A percentile compares a stretch with the other conserved stretches of the same genome.
Evolutionary conservation across 1,140 invertebrate species (phyloP).

Genomic region (Andricus grossulariae): DNA sequence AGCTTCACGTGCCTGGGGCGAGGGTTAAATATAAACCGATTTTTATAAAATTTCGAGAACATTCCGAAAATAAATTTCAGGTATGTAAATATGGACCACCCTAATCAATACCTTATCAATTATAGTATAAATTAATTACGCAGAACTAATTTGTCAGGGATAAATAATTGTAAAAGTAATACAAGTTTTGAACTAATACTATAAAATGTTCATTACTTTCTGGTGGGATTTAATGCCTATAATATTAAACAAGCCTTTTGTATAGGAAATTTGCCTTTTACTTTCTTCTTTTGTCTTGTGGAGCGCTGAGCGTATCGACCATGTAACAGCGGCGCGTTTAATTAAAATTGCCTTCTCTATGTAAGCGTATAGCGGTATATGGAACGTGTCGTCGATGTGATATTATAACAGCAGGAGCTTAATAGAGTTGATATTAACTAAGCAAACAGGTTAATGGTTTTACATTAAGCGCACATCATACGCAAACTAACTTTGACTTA

Average conservation of each 20-base stretch:
- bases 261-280: not conserved
- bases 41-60: no score
- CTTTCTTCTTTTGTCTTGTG: constrained; percentile 16
- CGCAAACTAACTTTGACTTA: not conserved
- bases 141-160: no score
- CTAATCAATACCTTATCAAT: no score
- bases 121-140: no score
- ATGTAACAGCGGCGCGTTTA: not conserved
- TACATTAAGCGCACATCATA: constrained; percentile 7
- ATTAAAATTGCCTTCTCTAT: not conserved
- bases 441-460: constrained; percentile 23
- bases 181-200: no score
- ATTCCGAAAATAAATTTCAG: no score
- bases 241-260: not conserved
- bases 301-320: constrained; percentile 5
- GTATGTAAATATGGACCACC: no score
- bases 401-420: constrained; percentile 20
- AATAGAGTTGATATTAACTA: constrained; percentile 10
- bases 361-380: no score
- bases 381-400: constrained; percentile 3
- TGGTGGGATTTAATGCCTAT: not conserved
- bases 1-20: no score
- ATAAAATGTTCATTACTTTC: not conserved
- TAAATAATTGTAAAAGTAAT: no score
- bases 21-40: no score